Percentiles rank a stretch among this genome's conserved stretches.
Evolutionary conservation across 2,113 vertebrate species (phyloP).

Genomic region (Hiodon tergisus): DNA sequence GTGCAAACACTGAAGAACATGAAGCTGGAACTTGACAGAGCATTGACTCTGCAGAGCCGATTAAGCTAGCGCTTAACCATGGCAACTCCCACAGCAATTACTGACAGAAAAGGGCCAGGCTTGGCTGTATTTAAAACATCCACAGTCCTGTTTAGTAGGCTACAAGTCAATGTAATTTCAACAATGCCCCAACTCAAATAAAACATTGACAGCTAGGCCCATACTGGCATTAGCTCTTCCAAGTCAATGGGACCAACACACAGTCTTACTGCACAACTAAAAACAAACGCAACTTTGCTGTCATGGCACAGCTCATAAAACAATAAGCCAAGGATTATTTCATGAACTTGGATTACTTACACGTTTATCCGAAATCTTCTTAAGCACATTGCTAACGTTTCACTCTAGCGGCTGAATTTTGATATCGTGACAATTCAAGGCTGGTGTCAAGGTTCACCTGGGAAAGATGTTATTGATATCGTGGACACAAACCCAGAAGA

Average conservation of each 20-base stretch:
- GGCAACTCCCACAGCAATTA: conserved; percentile 50
- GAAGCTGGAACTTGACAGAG: too few species aligned
- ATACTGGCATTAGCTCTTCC: neutral
- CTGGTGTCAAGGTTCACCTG: too few species aligned
- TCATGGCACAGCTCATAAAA: neutral
- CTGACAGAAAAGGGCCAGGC: conserved; percentile 25
- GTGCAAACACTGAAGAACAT: too few species aligned
- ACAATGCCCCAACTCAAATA: too few species aligned
- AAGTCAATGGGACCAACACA: neutral
- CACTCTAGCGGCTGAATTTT: neutral
- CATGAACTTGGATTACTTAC: neutral
- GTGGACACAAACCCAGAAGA: too few species aligned
- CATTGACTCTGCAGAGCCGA: conserved; percentile 22
- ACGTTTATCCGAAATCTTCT: neutral
- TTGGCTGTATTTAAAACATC: neutral
- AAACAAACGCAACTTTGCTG: neutral
- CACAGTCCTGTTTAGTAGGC: neutral
- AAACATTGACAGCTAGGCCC: neutral
- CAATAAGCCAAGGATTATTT: neutral
- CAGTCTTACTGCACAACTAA: neutral
- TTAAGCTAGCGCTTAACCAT: conserved; percentile 47
- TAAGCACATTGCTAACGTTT: neutral
- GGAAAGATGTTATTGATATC: too few species aligned
- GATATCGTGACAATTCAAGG: neutral
- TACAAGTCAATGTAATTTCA: neutral